Percentiles rank a stretch among this genome's conserved stretches.
phyloP scores from a whole-genome alignment of 1,140 invertebrate genomes.

The Leptopilina clavipes region DNA sequence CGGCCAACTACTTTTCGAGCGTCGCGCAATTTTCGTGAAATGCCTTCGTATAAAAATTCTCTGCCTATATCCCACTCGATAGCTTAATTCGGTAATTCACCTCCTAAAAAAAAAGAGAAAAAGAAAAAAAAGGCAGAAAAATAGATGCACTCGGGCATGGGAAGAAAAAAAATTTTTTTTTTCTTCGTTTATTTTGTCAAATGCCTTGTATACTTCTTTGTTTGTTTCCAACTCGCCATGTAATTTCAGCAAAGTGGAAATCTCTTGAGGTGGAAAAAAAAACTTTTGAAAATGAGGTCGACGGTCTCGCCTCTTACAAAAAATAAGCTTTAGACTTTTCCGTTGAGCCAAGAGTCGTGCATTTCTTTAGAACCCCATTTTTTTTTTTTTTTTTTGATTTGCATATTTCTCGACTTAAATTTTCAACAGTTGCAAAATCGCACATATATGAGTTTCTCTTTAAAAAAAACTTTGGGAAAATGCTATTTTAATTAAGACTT shows the following conservation, averaged over 20 bases:
- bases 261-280: constrained; percentile 11
- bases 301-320: constrained; percentile 14
- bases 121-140: neutral
- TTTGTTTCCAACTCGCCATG: constrained; percentile 11
- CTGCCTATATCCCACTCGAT: neutral
- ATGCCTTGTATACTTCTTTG: constrained; percentile 8
- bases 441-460: neutral
- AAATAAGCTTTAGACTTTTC: constrained; percentile 6
- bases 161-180: neutral
- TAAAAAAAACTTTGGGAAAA: neutral
- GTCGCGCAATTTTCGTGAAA: neutral
- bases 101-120: too few relatives aligned
- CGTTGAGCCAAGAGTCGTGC: neutral
- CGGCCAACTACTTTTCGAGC: neutral
- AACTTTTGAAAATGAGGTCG: constrained; percentile 2
- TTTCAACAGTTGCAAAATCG: neutral
- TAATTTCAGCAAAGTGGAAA: constrained; percentile 3
- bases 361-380: too few relatives aligned
- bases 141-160: constrained; percentile 2
- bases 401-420: neutral
- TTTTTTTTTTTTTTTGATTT: neutral
- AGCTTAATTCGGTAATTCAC: constrained; percentile 5
- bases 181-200: neutral
- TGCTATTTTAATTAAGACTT: neutral
- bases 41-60: neutral